Evolutionary conservation across 2,797 vertebrate species (phyloP).

Genomic region (Muscicapa striata): DNA sequence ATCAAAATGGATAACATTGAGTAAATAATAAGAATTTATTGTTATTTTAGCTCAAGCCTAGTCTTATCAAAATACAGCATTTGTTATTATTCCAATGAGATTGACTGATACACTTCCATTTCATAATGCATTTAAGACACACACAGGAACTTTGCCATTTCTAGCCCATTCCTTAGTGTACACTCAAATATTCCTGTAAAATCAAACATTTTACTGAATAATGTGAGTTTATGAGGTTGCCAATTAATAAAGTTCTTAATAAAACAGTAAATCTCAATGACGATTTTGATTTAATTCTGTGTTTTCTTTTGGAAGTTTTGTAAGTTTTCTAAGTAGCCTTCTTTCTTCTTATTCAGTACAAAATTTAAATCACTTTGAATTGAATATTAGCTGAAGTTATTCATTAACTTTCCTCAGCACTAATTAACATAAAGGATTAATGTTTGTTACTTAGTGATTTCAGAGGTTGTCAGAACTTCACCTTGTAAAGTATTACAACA

Average conservation of each 20-base stretch:
- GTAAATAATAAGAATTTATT: neutral
- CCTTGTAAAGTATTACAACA: neutral
- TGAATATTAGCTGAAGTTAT: neutral
- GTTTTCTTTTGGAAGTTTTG: neutral
- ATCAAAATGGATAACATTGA: neutral
- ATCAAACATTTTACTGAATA: neutral
- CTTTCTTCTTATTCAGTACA: neutral
- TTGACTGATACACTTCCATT: neutral
- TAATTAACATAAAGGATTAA: neutral
- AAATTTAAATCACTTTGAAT: neutral
- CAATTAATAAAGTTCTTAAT: neutral
- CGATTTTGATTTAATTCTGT: accelerated
- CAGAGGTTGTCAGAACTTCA: neutral
- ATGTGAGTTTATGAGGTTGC: accelerated
- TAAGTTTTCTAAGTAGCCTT: neutral
- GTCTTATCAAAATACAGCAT: accelerated
- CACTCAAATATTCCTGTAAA: neutral
- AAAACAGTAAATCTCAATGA: accelerated
- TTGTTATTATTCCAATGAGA: neutral
- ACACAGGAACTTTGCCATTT: neutral
- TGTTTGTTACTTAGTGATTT: neutral
- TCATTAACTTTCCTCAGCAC: neutral
- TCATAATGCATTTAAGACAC: neutral
- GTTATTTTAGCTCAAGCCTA: neutral
- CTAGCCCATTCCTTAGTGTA: neutral